These are phyloP conservation scores for Bembecia ichneumoniformis DNA, from an alignment of 2,888 invertebrate species.

Conservation along the genomic window DNA sequence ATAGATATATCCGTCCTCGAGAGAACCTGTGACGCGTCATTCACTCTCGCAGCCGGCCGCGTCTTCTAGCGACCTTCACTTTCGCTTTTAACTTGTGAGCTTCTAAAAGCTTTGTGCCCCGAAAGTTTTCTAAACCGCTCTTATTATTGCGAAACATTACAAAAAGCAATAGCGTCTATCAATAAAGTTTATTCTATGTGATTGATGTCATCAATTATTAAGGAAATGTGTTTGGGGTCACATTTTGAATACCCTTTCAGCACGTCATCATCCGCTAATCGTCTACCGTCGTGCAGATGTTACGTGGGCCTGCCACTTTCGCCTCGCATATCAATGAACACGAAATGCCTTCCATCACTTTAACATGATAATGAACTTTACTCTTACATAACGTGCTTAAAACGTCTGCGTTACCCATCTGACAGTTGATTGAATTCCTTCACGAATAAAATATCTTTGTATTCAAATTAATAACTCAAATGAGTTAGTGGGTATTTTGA, in stretches of 20 bases:
- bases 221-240: background rate
- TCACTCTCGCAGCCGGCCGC: conserved; percentile 7
- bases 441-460: too few relatives aligned
- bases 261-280: conserved; percentile 8
- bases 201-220: conserved; percentile 4
- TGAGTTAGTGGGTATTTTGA: too few relatives aligned
- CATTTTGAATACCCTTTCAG: background rate
- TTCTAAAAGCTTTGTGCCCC: background rate
- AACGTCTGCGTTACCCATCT: too few relatives aligned
- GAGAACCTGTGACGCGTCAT: background rate
- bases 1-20: background rate
- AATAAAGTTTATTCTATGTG: background rate
- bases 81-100: conserved; percentile 27
- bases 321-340: conserved; percentile 16
- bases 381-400: background rate
- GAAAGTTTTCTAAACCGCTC: background rate
- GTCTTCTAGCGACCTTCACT: conserved; percentile 34
- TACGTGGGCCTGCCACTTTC: conserved; percentile 24
- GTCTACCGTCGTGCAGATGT: conserved; percentile 9
- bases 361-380: conserved; percentile 3
- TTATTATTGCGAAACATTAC: background rate
- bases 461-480: too few relatives aligned
- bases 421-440: too few relatives aligned
- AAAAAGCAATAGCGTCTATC: background rate
- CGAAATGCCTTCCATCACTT: conserved; percentile 15